Conservation (phyloP, 2,888 invertebrate species). For the Athalia rosae region DNA sequence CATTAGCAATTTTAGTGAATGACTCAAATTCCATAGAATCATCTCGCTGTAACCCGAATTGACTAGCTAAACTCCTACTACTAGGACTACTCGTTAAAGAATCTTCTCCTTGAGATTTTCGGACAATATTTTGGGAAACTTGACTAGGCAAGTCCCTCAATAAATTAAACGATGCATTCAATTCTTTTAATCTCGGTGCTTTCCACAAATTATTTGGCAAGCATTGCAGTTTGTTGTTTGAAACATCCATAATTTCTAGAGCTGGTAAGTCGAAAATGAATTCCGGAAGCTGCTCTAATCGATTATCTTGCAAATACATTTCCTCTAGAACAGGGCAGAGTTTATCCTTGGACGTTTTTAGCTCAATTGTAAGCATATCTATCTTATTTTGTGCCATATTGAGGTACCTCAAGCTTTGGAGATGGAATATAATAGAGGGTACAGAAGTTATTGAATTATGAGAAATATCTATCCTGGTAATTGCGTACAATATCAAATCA, state of each 20-base stretch:
- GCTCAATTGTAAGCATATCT: slow-evolving; percentile 80
- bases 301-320: slow-evolving; percentile 92
- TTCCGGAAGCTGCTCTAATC: slow-evolving; percentile 87
- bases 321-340: slow-evolving; percentile 90
- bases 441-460: slow-evolving; percentile 88
- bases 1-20: slow-evolving; percentile 70
- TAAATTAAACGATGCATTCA: slow-evolving; percentile 93
- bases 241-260: slow-evolving; percentile 89
- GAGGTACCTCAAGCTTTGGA: slow-evolving; percentile 88
- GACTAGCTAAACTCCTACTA: slow-evolving; percentile 62
- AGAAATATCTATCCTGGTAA: slow-evolving; percentile 95
- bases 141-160: slow-evolving; percentile 83
- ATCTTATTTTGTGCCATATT: slow-evolving; percentile 94
- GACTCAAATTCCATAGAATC: slow-evolving; percentile 71
- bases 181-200: slow-evolving; percentile 88
- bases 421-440: slow-evolving; percentile 88
- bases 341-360: slow-evolving; percentile 74
- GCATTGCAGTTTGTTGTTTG: slow-evolving; percentile 91
- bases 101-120: slow-evolving; percentile 62
- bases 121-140: slow-evolving; percentile 63
- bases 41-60: slow-evolving; percentile 64
- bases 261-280: slow-evolving; percentile 88
- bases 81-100: slow-evolving; percentile 65
- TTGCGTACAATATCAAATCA: slow-evolving; percentile 88
- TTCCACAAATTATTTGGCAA: slow-evolving; percentile 91